Base-by-base conservation (phyloP, 2,797 vertebrate species). In the Chelidonichthys spinosus region DNA sequence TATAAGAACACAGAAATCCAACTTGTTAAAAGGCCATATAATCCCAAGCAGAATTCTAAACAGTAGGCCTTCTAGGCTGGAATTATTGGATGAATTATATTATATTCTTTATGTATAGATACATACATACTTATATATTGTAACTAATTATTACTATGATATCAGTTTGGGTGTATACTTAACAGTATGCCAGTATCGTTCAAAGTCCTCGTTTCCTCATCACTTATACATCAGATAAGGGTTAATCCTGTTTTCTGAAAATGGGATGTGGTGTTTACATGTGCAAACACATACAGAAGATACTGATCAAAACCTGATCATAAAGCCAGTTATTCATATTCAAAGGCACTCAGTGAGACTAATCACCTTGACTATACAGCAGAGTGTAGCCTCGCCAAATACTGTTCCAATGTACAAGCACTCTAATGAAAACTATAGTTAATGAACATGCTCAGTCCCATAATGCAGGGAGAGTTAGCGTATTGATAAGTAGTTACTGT, bases 1-100 rank as follows among this genome's bases (percentile, higher is more conserved):
- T 60, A 13, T 53, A 56, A 83, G 40, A 84, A 86, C 66, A 76
- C 62, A 78, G 39, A 58, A 53, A 78, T 78, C 25, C 4, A 63
- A 77, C 59, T 65, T 80, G 70, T 63, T 84, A 61, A 78, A 25
- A 86, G 64, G 53, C 59, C 60, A 42, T 42, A 58, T 75, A 74
- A 80, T n/a, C 58, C 44, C 14, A 63, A 88, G 67, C 18, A 69
- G 39, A n/a, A 53, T 59, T 79, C 49, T 46, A 25, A 70, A 70
- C 32, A 68, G 42, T 3, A 44, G 9, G 35, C 0, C 0, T 35
- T 13, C 44, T 47, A 11, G 14, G 17, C 7, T 43, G 7, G 32
- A 62, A 52, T 15, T 50, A 54, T 65, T 72, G 3, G 69, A 61
- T 74, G 13, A 25, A 25, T 25, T 25, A 25, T 25, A 25, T 25